Conservation (phyloP, 2,888 invertebrate species). For the Harmothoe impar region DNA sequence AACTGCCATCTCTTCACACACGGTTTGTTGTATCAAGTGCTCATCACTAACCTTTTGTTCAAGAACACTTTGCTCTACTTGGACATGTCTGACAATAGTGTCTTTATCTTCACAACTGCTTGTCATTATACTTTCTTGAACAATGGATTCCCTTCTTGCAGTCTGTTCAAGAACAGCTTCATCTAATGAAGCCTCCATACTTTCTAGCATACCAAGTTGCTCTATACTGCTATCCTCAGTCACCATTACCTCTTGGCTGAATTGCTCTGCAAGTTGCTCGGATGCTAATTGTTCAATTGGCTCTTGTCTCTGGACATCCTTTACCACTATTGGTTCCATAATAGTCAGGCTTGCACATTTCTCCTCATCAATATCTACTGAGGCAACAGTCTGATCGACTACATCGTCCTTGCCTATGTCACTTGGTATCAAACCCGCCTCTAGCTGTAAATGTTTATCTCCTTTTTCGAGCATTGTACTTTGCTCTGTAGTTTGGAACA, state of each 20-base stretch:
- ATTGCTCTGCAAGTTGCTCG: not conserved
- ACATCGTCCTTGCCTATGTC: not conserved
- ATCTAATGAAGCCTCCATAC: not conserved
- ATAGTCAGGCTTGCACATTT: not conserved
- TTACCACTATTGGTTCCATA: not conserved
- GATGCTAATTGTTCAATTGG: not conserved
- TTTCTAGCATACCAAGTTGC: not conserved
- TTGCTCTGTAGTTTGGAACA: not conserved
- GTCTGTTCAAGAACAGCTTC: not conserved
- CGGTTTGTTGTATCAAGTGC: not conserved
- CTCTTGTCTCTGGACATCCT: not conserved
- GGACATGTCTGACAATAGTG: not conserved
- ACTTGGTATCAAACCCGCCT: not conserved
- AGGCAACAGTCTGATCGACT: not conserved
- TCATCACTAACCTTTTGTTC: not conserved
- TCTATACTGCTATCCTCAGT: not conserved
- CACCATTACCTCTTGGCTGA: not conserved
- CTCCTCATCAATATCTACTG: not conserved
- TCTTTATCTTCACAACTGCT: not conserved
- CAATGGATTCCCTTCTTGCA: not conserved
- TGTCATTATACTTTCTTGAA: not conserved
- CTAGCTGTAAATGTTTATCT: not conserved
- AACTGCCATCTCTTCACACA: not conserved
- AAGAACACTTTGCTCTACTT: conserved; percentile 24
- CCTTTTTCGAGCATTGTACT: not conserved